Base-by-base conservation (phyloP, 2,888 invertebrate species). In the Nomada goodeniana region DNA sequence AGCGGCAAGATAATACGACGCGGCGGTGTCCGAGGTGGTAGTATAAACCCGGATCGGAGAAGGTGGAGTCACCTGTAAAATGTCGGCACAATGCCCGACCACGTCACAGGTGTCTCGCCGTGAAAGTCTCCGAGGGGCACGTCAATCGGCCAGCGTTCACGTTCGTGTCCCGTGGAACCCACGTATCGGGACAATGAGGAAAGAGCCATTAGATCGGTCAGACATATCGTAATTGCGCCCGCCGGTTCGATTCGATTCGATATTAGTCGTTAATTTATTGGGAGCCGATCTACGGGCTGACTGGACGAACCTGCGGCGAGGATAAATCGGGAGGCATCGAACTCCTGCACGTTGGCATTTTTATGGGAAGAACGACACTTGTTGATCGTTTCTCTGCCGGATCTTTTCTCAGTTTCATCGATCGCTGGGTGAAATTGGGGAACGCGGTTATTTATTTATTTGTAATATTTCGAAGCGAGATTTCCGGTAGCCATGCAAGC, bases 11-110 rank as follows among this genome's bases (percentile, higher is more conserved):
- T 84, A 86, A 86, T 87, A 69, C 70, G 85, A 88, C 81, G 85
- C 73, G 79, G 82, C 83, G 61, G 63, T 74, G 71, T 77, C 77
- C 78, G 79, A 87, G 84, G 84, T 84, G 80, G 82, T 82, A 77
- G 77, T 80, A 80, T 73, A 83, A 85, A 68, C 67, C 76, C 59
- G 76, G 72, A 78, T 75, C 69, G 76, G 36, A 77, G 81, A 86
- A 86, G 86, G 83, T 85, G 83, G 82, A 88, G 84, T 89, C 89
- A 86, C 86, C 89, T 87, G 89, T 89, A 83, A 89, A 89, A 87
- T 88, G 83, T 77, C 72, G 80, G 72, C 75, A 84, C 84, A 84
- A 84, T 84, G 86, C 83, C 69, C 80, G 85, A 76, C 75, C 82
- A 88, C 85, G 89, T 89, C 89, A 76, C 79, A 89, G 89, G 89